These are phyloP conservation scores for Pogonocichla stellata DNA, from an alignment of 2,113 vertebrate genomes.

Conservation along the genomic window DNA sequence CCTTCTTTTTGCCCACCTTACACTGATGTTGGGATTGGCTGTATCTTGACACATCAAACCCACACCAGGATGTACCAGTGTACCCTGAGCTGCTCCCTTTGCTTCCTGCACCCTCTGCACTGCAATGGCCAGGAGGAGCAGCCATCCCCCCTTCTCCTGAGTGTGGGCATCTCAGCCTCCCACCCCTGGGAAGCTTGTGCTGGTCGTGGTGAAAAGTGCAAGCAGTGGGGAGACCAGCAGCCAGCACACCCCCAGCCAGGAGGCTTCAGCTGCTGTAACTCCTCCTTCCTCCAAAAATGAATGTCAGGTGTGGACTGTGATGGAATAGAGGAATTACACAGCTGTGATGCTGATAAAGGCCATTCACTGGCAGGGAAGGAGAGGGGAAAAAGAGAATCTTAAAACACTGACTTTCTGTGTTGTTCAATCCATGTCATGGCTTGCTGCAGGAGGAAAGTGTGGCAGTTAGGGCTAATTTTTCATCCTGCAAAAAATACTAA, in stretches of 20 bases:
- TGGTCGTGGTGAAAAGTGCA: neutral
- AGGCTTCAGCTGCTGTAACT: neutral
- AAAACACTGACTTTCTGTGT: neutral
- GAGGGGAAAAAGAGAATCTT: neutral
- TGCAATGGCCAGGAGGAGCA: rapidly evolving
- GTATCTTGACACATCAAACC: neutral
- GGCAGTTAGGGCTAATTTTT: neutral
- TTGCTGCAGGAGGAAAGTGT: neutral
- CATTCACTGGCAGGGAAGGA: neutral
- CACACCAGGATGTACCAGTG: rapidly evolving
- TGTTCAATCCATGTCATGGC: neutral
- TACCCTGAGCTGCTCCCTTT: neutral
- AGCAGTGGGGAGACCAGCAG: neutral
- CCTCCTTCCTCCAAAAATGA: neutral
- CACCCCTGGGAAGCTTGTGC: rapidly evolving
- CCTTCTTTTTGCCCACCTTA: neutral
- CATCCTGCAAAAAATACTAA: neutral
- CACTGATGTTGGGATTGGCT: rapidly evolving
- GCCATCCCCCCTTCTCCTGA: neutral
- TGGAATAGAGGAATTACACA: neutral
- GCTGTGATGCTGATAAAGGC: neutral
- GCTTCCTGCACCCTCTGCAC: neutral
- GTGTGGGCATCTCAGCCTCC: rapidly evolving
- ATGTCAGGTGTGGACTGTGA: neutral
- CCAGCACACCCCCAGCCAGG: neutral